Evolutionary conservation across 2,888 invertebrate species (phyloP).

Genomic region (Lasioglossum pauxillum): DNA sequence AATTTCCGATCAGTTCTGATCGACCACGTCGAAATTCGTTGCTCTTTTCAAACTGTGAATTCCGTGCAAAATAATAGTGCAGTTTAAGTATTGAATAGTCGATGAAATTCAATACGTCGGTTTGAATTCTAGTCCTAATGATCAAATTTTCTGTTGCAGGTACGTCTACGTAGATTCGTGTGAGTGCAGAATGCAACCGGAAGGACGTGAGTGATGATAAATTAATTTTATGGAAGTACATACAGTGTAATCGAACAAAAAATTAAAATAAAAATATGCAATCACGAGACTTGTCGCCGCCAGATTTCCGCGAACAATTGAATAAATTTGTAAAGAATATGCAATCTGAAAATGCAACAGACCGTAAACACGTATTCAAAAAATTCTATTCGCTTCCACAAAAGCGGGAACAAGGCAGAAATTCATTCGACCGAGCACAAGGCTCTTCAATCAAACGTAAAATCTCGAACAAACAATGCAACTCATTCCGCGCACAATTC

Average conservation of each 20-base stretch:
- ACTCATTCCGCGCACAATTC: not conserved
- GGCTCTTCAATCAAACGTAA: not conserved
- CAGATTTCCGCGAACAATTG: not conserved
- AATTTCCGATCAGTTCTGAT: not conserved
- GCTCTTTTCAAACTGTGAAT: not conserved
- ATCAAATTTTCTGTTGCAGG: not conserved
- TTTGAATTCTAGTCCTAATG: not conserved
- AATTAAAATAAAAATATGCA: not conserved
- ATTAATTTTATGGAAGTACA: not conserved
- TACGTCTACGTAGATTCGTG: not conserved
- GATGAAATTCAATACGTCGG: not conserved
- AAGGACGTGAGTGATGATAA: not conserved
- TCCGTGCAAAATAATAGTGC: not conserved
- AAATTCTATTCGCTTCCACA: not conserved
- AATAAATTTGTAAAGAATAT: not conserved
- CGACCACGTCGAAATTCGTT: not conserved
- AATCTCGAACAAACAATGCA: not conserved
- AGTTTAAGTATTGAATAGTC: not conserved
- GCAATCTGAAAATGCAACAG: not conserved
- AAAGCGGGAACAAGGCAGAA: not conserved
- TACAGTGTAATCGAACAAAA: not conserved
- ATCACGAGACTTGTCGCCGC: not conserved
- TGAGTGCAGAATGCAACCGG: not conserved
- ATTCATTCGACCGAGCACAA: not conserved
- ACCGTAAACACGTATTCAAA: not conserved